Evolutionary conservation across 2,113 vertebrate species (phyloP).

Genomic region (Vidua macroura): DNA sequence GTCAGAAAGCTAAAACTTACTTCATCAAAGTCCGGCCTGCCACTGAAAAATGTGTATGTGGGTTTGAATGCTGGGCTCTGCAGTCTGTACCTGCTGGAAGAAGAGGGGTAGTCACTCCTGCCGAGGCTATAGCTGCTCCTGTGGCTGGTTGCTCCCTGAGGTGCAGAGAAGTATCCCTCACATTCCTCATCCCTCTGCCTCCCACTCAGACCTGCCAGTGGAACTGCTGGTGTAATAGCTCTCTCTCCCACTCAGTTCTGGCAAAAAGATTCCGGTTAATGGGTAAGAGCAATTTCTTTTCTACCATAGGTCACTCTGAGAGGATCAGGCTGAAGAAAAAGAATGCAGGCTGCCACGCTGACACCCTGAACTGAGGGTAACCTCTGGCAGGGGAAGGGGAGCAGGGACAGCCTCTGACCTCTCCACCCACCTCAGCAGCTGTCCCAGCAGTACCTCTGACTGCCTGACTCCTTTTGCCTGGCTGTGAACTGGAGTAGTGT

Average conservation of each 20-base stretch:
- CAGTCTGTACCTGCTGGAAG: background rate
- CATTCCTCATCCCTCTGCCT: background rate
- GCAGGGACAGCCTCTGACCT: background rate
- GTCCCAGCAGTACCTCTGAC: background rate
- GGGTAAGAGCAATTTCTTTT: background rate
- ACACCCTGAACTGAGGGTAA: background rate
- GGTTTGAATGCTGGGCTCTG: background rate
- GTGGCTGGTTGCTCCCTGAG: background rate
- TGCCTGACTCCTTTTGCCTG: background rate
- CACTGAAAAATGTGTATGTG: background rate
- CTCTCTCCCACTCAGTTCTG: background rate
- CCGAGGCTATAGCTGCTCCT: background rate
- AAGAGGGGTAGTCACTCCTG: background rate
- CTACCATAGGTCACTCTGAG: rapidly evolving
- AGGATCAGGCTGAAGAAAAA: background rate
- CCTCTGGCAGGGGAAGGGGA: background rate
- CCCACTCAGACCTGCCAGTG: background rate
- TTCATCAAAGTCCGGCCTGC: background rate
- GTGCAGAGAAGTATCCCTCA: background rate
- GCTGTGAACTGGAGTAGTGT: background rate
- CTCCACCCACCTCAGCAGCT: background rate
- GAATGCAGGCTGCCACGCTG: rapidly evolving
- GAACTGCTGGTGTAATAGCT: background rate
- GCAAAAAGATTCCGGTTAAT: background rate
- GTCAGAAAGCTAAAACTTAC: background rate